Base-by-base conservation (phyloP, 1,140 invertebrate genomes). In the Drosophila biarmipes region DNA sequence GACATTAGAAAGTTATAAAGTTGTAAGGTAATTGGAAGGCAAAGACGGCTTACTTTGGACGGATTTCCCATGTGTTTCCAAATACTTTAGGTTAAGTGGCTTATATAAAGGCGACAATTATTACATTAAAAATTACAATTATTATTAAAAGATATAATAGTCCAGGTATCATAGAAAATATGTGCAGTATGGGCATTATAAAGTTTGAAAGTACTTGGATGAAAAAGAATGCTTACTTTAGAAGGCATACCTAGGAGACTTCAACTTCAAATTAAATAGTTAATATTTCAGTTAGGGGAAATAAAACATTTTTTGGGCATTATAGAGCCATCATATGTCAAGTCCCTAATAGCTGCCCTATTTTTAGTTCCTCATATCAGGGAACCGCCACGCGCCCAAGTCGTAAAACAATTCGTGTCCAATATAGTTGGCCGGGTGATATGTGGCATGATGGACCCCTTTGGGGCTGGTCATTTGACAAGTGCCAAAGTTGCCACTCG, bases 401-500 rank as follows among this genome's bases (percentile, higher is more conserved):
- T 62, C 74, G 55, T 77, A 77, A 77, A 77, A 69, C 63, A 71
- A 77, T 76, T 76, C 73, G 49, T 76, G 62, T 48, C 63, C 53
- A 64, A 67, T 64, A 64, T 67, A 67, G 63, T 67, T 67, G 45
- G 35, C 1, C 14, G 34, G 35, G 6, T 64, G 59, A 67, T 17
- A 11, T 35, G 64, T 53, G 46, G 43, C 10, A 38, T 37, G 58
- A 24, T 29, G 38, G 57, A 51, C 59, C 63, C 63, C 59, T 67
- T 67, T 67, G 63, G 75, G 73, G 66, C 56, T 63, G 73, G 74
- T 69, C 73, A 78, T 78, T 78, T 78, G 75, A 78, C 74, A 78
- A 78, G 75, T 78, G 73, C 66, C 66, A 78, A 78, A 78, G 75
- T 78, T 78, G 66, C 64, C 74, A 78, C 75, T 78, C 73, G 75